Base-by-base conservation (phyloP, 1,140 invertebrate species). In the Lucilia sericata region DNA sequence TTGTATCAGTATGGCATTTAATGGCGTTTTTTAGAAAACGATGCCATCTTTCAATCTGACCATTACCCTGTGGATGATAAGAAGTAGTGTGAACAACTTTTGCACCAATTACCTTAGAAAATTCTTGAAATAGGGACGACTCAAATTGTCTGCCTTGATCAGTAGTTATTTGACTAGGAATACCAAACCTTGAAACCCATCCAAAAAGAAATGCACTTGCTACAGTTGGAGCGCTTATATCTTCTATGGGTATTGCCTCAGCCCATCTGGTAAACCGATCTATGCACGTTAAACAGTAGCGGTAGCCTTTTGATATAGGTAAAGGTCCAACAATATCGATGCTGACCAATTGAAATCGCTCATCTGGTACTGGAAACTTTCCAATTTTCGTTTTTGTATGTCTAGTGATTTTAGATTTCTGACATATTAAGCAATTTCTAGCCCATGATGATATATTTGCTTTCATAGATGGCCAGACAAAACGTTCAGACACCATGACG, bases 61-160 rank as follows among this genome's bases (percentile, higher is more conserved):
- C 83, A 85, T 84, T 83, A 83, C 10, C 88, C 82, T 19, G 89
- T 30, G 30, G 85, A 65, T 91, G 14, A 91, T 75, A n/a, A 83
- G 86, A 2, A 87, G 83, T 83, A 88, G 88, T 13, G 88, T 88
- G 2, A 86, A 84, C 19, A 80, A 74, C 17, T 65, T 87, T 83
- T 5, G 85, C 84, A 1, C 86, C 88, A 14, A 86, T 30, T 12
- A 78, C 49, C 21, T 83, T 8, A 3, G 83, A 8, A 9, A 83
- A 19, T 65, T 86, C 74, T 0, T 19, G 51, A 81, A 88, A 88
- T 0, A 88, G 8, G 2, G 82, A n/a, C 0, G 87, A 85, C 65
- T 90, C 86, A 76, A 92, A 91, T 80, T 92, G 88, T 49, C 80
- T 76, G 14, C 91, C 90, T 74, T 86, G 86, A 83, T 92, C 88